Evolutionary conservation across 2,797 vertebrate species (phyloP), one percentile per base, ranked within the genome.

Genomic region (Microctenopoma stevenorrisi): DNA sequence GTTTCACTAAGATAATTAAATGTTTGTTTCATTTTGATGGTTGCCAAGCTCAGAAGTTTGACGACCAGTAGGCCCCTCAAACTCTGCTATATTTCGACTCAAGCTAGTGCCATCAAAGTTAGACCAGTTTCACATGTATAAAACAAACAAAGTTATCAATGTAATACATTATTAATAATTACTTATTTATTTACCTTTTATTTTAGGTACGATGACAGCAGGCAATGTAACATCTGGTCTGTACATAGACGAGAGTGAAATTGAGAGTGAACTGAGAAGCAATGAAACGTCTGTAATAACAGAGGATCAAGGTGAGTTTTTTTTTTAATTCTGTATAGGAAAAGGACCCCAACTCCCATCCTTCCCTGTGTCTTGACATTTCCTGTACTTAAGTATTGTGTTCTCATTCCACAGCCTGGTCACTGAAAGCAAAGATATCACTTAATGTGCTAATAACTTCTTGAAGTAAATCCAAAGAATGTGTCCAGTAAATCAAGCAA

Each of bases 281-380:
- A 85, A 85, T 48, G 0, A 26, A 6, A 83, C 68, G 0, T 43
- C 12, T 18, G 0, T 69, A 6, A 40, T 82, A 35, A 8, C 30
- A 0, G 87, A 91, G 30, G 88, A 87, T 0, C 0, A 91, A 0
- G 87, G 89, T 88, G 58, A 86, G 78, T 33, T 40, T 14, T 42
- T 67, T 2, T 3, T 3, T 15, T 35, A 5, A 3, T 25, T 51
- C 35, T 38, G 13, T 50, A 47, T 0, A 10, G 30, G 26, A 15
- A 33, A 1, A 59, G 64, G 64, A 33, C 78, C 76, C 78, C 76
- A 56, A 61, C 10, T 3, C 0, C 3, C 0, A 0, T 37, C 10
- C 13, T 69, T 62, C 44, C 68, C 61, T 33, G 56, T 0, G 0
- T 0, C 2, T 59, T 18, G 22, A 9, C 11, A 28, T 14, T 69